phyloP scores from a whole-genome alignment of 2,888 invertebrate species.

The Panzeria rudis region DNA sequence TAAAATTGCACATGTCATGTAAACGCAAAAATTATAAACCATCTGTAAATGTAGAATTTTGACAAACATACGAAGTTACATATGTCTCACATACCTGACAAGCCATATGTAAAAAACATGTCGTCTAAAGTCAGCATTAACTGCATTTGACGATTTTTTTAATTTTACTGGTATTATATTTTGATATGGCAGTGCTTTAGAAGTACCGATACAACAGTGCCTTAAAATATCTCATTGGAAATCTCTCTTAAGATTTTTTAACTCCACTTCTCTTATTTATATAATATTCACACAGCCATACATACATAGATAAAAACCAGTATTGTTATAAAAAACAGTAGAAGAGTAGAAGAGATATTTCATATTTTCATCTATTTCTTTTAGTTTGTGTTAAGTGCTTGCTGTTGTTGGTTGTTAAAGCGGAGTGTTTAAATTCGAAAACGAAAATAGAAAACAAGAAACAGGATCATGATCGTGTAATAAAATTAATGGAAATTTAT shows the following conservation, averaged over 20 bases:
- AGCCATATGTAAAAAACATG: too few relatives aligned
- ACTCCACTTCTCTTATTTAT: constrained; percentile 22
- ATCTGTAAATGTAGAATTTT: too few relatives aligned
- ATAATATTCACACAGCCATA: too few relatives aligned
- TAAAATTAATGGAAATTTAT: constrained; percentile 31
- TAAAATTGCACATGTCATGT: too few relatives aligned
- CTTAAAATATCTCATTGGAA: background rate
- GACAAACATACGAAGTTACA: too few relatives aligned
- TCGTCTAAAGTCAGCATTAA: too few relatives aligned
- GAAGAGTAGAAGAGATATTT: constrained; percentile 48
- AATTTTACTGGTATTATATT: background rate
- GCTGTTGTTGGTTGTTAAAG: constrained; percentile 54
- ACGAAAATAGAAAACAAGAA: constrained; percentile 1
- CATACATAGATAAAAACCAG: constrained; percentile 5
- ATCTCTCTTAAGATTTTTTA: background rate
- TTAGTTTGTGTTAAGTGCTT: constrained; percentile 63
- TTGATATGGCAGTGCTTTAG: background rate
- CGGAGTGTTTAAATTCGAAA: background rate
- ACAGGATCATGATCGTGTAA: constrained; percentile 58
- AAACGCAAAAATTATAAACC: too few relatives aligned
- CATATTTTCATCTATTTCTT: constrained; percentile 51
- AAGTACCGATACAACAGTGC: background rate
- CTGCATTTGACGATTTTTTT: too few relatives aligned
- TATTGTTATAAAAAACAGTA: constrained; percentile 21
- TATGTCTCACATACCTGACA: too few relatives aligned